These are phyloP conservation scores for Diarsia mendica DNA, from an alignment of 2,888 invertebrate genomes.

Conservation along the genomic window DNA sequence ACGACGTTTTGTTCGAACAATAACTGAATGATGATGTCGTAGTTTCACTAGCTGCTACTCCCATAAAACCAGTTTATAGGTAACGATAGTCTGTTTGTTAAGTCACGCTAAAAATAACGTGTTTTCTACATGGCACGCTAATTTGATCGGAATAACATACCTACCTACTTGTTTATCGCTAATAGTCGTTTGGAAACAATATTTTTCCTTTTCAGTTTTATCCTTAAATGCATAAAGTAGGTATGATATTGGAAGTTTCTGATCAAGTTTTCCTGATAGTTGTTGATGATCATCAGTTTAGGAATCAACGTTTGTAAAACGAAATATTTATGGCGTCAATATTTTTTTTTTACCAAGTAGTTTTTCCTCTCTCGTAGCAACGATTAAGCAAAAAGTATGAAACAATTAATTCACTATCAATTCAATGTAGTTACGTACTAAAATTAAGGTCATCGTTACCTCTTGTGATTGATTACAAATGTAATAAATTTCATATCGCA, in stretches of 20 bases:
- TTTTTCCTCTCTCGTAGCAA: conserved; percentile 45
- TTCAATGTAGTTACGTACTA: conserved; percentile 35
- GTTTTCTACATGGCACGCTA: conserved; percentile 25
- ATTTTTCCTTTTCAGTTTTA: conserved; percentile 17
- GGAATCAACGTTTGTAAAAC: neutral
- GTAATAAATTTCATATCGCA: conserved; percentile 60
- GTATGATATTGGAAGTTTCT: neutral
- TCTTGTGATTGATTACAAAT: conserved; percentile 55
- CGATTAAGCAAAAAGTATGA: conserved; percentile 16
- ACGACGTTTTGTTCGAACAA: conserved; percentile 29
- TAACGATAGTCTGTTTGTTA: conserved; percentile 1
- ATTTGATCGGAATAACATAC: conserved; percentile 8
- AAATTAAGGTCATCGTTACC: conserved; percentile 38
- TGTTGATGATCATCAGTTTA: conserved; percentile 2
- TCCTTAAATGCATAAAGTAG: conserved; percentile 4
- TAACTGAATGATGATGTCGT: conserved; percentile 6
- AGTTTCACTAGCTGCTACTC: conserved; percentile 6
- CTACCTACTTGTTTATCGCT: conserved; percentile 9
- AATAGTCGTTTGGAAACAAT: conserved; percentile 15
- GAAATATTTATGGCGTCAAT: neutral
- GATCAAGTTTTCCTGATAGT: neutral
- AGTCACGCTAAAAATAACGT: conserved; percentile 28
- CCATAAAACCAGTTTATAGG: conserved; percentile 7
- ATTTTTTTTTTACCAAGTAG: neutral
- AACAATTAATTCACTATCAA: conserved; percentile 42